Conservation (phyloP, 2,113 vertebrate species). For the Hyperopisus bebe region DNA sequence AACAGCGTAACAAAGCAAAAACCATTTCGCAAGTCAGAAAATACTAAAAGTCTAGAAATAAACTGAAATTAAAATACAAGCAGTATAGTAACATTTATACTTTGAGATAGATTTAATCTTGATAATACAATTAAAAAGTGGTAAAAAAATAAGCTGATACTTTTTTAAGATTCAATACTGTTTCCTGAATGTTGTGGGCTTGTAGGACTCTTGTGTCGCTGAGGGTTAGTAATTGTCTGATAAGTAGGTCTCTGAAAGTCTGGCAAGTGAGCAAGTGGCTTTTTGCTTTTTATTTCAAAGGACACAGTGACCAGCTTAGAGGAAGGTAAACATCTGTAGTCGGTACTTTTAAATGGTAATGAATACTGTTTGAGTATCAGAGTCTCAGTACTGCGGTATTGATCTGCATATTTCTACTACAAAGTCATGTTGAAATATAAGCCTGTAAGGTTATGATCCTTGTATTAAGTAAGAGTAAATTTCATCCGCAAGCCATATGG, state of each 20-base stretch:
- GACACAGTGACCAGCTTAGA: neutral
- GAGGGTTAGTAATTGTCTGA: neutral
- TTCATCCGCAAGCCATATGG: neutral
- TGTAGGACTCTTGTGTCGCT: neutral
- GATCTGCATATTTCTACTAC: neutral
- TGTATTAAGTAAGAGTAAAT: neutral
- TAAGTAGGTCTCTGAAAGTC: neutral
- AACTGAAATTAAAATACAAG: neutral
- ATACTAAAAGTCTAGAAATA: neutral
- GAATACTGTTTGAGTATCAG: slow-evolving; percentile 1
- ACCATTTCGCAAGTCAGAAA: neutral
- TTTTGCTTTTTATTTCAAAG: neutral
- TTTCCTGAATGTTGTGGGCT: neutral
- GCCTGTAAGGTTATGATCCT: neutral
- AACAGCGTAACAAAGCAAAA: neutral
- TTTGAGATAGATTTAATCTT: neutral
- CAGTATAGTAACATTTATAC: neutral
- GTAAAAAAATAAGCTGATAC: neutral
- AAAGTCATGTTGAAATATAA: neutral
- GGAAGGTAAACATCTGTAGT: neutral
- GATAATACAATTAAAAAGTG: neutral
- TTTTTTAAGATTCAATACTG: neutral
- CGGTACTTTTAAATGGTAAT: neutral
- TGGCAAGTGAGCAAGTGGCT: neutral
- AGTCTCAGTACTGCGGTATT: neutral